These are phyloP conservation scores for Parazoanthus darwini DNA, from an alignment of 92 coral and sea anemone genomes.

Conservation along the genomic window DNA sequence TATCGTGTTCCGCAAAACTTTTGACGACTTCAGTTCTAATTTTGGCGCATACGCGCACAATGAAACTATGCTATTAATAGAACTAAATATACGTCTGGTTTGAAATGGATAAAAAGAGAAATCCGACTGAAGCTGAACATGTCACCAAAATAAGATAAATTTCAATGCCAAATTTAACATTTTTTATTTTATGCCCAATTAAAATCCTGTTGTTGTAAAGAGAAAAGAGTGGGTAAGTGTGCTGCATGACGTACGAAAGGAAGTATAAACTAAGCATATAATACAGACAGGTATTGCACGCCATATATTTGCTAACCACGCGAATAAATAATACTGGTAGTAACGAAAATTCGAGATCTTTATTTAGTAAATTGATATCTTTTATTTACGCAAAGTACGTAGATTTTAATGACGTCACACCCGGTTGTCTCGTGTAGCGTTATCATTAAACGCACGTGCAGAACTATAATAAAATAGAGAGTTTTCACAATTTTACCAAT, in stretches of 20 bases:
- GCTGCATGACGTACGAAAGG: background rate
- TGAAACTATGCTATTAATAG: background rate
- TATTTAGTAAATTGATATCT: background rate
- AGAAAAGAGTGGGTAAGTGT: background rate
- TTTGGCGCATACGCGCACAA: no score
- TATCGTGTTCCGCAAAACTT: no score
- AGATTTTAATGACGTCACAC: background rate
- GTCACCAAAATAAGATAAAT: background rate
- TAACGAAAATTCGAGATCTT: background rate
- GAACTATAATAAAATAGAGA: no score
- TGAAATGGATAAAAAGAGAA: no score
- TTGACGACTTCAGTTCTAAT: no score
- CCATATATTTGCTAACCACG: background rate
- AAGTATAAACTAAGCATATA: background rate
- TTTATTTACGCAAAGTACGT: background rate
- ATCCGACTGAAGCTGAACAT: background rate
- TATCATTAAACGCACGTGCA: background rate
- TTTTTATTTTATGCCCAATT: no score
- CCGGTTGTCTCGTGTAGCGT: background rate
- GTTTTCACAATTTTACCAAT: background rate
- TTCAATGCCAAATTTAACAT: background rate
- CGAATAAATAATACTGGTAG: background rate
- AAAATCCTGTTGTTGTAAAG: background rate
- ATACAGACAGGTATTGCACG: background rate
- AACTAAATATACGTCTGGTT: background rate